Base-by-base conservation (phyloP, 2,888 invertebrate species). In the Cosmia trapezina region DNA sequence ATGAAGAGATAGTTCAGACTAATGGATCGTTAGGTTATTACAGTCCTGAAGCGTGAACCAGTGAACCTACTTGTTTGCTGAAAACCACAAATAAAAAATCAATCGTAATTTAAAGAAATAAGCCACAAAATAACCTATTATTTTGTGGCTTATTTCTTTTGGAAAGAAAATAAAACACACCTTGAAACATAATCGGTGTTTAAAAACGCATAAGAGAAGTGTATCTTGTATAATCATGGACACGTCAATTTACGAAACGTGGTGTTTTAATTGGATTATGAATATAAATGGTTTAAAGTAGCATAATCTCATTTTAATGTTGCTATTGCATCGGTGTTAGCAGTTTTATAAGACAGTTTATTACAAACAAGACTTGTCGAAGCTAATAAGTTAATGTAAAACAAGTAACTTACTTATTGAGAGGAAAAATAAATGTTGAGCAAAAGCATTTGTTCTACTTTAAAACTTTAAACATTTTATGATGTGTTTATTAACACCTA, bases 201-300 rank as follows among this genome's bases (percentile, higher is more conserved):
- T 74, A 80, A 56, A 56, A 77, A 57, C 45, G 51, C 74, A 62
- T 80, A 65, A n/a, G 45, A 61, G 14, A 65, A 56, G 19, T 33
- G 45, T 47, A 28, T 74, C 51, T 62, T 47, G 41, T 65, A 80
- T 57, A 41, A 65, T 64, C 57, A 60, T 47, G n/a, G 12, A 45
- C 49, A 22, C 59, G 43, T 65, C 22, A 69, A 70, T 79, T 77
- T 67, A 82, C 43, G n/a, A 61, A 51, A 73, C 63, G 59, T 70
- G 54, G 66, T 69, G 62, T 67, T 56, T 73, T 83, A 81, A 85
- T 85, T 83, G 73, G 70, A 77, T 73, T 78, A 83, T 59, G 73
- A 78, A 78, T 72, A 71, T 71, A 77, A 70, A 78, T 61, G 64
- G 47, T 61, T 57, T 17, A 5, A 8, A 69, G 80, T 80, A 76